Percentiles rank a stretch among this genome's conserved stretches.
phyloP scores from a whole-genome alignment of 2,113 vertebrate species.

The Zosterops lateralis region DNA sequence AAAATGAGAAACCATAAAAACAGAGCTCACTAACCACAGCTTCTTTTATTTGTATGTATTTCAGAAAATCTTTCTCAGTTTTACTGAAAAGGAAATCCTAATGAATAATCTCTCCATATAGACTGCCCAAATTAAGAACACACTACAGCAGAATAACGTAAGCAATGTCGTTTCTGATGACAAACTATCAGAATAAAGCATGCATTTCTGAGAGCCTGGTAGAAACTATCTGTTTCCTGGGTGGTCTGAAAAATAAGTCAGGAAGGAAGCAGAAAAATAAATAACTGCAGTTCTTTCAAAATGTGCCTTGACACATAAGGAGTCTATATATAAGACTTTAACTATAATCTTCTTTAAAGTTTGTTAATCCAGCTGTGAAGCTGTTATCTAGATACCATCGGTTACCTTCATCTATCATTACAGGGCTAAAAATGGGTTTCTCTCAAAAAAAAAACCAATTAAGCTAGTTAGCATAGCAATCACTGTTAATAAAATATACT shows the following conservation, averaged over 20 bases:
- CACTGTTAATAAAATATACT: neutral
- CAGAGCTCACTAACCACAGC: neutral
- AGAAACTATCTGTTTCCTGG: neutral
- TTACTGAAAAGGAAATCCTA: conserved; percentile 15
- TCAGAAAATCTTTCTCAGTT: conserved; percentile 34
- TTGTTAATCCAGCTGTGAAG: neutral
- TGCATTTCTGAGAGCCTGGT: neutral
- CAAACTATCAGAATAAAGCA: neutral
- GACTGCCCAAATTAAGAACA: neutral
- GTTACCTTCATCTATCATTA: neutral
- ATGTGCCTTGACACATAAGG: neutral
- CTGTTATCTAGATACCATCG: neutral
- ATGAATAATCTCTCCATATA: neutral
- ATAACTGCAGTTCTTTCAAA: neutral
- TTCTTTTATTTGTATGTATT: neutral
- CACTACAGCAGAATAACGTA: neutral
- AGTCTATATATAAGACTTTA: neutral
- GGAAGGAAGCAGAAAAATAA: neutral
- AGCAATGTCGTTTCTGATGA: neutral
- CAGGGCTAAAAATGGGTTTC: neutral
- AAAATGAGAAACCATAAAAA: neutral
- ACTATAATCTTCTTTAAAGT: neutral
- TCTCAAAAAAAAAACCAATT: neutral
- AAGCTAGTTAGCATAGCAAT: neutral
- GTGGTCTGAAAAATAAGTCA: neutral